Evolutionary conservation across 2,797 vertebrate species (phyloP), one percentile per base, ranked within the genome.

Genomic region (Mus minutoides): DNA sequence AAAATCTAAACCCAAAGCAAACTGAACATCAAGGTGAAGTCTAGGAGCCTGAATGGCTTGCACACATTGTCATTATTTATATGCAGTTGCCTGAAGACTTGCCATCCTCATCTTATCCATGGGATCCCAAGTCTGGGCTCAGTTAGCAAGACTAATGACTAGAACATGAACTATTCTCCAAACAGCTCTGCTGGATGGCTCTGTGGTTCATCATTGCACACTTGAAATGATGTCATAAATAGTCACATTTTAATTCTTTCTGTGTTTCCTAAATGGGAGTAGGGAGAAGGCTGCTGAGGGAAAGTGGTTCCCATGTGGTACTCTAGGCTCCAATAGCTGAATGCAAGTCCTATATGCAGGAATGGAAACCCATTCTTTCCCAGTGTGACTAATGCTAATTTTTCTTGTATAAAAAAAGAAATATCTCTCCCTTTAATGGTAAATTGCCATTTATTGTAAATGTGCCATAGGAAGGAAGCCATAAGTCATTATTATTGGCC

Each of bases 401-500:
- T 98, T 97, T 98, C 96, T 97, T 97, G 64, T 94, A 97, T 82
- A 92, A 97, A 97, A 98, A 46, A 98, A 31, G 93, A 97, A 98
- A 97, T 98, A 97, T 96, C 84, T 98, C 96, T 96, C 94, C 97
- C 91, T 98, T 98, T 98, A 98, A 98, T 98, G 98, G 98, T 98
- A 98, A 98, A 98, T 98, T 98, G 95, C 97, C 98, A 98, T 98
- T 98, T 98, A 98, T 98, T 98, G 98, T 98, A 98, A 98, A 98
- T 98, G 98, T 98, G 98, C 97, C 98, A 98, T 97, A 97, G 98
- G 98, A 98, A 98, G 98, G 98, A 99, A 98, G 98, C 97, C 97
- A 97, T 98, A 98, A 98, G 98, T 98, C 98, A 98, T 98, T 98
- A 97, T 98, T 98, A 98, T 98, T 98, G 98, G 98, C 98, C 98